A percentile compares a stretch with the other conserved stretches of the same genome.
Evolutionary conservation across 1,140 invertebrate species (phyloP).

Genomic region (Zaprionus lachaisei): DNA sequence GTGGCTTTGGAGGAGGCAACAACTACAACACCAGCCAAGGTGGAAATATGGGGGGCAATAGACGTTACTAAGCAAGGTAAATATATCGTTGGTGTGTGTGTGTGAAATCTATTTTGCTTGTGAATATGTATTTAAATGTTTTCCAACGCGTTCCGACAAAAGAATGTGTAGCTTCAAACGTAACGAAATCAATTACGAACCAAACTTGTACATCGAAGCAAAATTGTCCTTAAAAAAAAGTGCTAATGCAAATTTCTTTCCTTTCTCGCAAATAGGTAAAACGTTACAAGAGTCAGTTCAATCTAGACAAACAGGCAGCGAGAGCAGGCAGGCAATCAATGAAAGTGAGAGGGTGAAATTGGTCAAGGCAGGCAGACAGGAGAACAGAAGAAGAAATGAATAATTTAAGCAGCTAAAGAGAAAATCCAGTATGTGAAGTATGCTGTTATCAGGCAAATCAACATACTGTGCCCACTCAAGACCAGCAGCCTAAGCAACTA

Average conservation of each 20-base stretch:
- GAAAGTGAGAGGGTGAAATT: slow-evolving; percentile 49
- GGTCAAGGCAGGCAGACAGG: slow-evolving; percentile 64
- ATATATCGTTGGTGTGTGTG: slow-evolving; percentile 17
- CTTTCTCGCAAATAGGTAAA: slow-evolving; percentile 82
- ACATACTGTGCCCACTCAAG: slow-evolving; percentile 31
- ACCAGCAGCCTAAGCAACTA: slow-evolving; percentile 48
- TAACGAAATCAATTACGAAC: slow-evolving; percentile 35
- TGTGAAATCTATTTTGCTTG: slow-evolving; percentile 19
- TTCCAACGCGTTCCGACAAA: slow-evolving; percentile 39
- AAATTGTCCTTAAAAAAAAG: slow-evolving; percentile 27
- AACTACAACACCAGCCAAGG: slow-evolving; percentile 66
- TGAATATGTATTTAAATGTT: slow-evolving; percentile 22
- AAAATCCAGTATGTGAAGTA: slow-evolving; percentile 22
- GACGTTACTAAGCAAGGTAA: slow-evolving; percentile 82
- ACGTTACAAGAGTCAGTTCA: slow-evolving; percentile 75
- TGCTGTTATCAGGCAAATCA: slow-evolving; percentile 40
- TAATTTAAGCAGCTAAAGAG: slow-evolving; percentile 43
- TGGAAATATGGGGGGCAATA: slow-evolving; percentile 81
- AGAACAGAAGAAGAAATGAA: slow-evolving; percentile 43
- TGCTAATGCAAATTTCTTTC: slow-evolving; percentile 74
- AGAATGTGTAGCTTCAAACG: slow-evolving; percentile 22
- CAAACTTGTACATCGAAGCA: slow-evolving; percentile 29
- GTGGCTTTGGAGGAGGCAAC: slow-evolving; percentile 56
- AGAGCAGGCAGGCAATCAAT: slow-evolving; percentile 72
- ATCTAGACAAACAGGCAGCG: slow-evolving; percentile 76